A percentile compares a stretch with the other conserved stretches of the same genome.
These are phyloP conservation scores for Aphidius ervi DNA, from an alignment of 1,140 invertebrate species.

Conservation along the genomic window DNA sequence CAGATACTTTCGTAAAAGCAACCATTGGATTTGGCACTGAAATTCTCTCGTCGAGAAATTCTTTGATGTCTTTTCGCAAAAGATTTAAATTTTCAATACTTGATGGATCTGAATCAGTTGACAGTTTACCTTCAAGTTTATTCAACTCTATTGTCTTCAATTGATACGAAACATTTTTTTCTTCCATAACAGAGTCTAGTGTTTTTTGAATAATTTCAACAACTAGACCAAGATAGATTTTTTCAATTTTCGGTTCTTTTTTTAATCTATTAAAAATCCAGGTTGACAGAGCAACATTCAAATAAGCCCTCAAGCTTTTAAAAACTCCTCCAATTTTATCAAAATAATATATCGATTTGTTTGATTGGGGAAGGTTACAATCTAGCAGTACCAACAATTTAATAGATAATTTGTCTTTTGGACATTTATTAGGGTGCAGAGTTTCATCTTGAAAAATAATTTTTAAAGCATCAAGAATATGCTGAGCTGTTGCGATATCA, in stretches of 20 bases:
- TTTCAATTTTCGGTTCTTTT: neutral
- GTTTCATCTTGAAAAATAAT: constrained; percentile 34
- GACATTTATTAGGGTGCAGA: constrained; percentile 9
- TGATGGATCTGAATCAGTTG: constrained; percentile 12
- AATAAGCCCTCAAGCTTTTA: constrained; percentile 41
- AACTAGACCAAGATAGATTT: constrained; percentile 11
- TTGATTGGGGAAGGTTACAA: constrained; percentile 22
- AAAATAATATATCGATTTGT: constrained; percentile 27
- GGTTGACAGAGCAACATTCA: constrained; percentile 38
- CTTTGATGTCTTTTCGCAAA: constrained; percentile 32
- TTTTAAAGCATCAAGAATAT: constrained; percentile 33
- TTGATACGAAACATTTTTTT: constrained; percentile 34
- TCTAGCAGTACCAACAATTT: constrained; percentile 34
- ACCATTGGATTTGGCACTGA: constrained; percentile 38
- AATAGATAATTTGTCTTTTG: constrained; percentile 26
- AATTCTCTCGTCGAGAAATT: constrained; percentile 34
- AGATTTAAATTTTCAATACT: constrained; percentile 30
- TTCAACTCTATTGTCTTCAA: constrained; percentile 30
- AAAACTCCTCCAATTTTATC: constrained; percentile 14
- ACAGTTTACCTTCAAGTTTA: constrained; percentile 33
- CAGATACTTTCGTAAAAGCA: constrained; percentile 31
- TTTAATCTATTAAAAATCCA: constrained; percentile 30
- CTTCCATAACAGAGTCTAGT: constrained; percentile 34
- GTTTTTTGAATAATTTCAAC: constrained; percentile 31
- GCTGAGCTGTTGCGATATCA: constrained; percentile 28